Evolutionary conservation across 2,797 vertebrate genomes (phyloP).

Genomic region (Crenuchus spilurus): DNA sequence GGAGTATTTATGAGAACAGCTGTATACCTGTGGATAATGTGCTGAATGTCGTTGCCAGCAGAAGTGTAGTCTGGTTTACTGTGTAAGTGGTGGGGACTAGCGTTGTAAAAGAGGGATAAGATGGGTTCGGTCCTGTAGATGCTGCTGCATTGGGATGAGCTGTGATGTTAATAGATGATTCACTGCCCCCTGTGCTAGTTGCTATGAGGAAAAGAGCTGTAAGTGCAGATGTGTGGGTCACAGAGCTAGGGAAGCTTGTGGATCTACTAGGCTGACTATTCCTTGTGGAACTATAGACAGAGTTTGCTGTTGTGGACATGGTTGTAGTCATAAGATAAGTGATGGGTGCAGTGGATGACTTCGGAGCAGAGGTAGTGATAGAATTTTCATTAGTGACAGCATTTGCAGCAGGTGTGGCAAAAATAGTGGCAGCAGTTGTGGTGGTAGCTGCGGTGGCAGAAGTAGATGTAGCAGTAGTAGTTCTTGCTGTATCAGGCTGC

Average conservation of each 20-base stretch:
- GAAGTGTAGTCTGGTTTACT: slow-evolving; percentile 38
- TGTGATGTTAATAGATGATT: neutral
- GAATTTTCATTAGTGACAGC: neutral
- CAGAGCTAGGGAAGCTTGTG: neutral
- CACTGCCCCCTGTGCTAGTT: neutral
- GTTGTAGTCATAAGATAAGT: neutral
- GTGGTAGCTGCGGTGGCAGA: neutral
- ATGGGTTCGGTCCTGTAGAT: neutral
- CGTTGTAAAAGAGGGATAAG: neutral
- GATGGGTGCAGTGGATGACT: neutral
- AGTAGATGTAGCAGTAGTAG: neutral
- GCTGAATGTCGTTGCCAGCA: neutral
- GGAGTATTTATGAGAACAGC: too few relatives aligned
- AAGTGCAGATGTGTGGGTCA: neutral
- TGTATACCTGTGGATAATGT: slow-evolving; percentile 20
- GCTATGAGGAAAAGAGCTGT: neutral
- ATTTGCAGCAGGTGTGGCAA: too few relatives aligned
- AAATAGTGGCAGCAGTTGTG: neutral
- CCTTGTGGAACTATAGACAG: neutral
- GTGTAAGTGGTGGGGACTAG: slow-evolving; percentile 8
- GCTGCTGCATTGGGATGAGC: neutral
- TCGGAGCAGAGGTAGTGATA: neutral
- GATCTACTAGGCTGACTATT: neutral
- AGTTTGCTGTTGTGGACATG: neutral
- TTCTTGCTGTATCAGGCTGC: neutral